Percentiles rank a stretch among this genome's conserved stretches.
phyloP scores from a whole-genome alignment of 2,888 invertebrate species.

The Tenthredo mesomela region DNA sequence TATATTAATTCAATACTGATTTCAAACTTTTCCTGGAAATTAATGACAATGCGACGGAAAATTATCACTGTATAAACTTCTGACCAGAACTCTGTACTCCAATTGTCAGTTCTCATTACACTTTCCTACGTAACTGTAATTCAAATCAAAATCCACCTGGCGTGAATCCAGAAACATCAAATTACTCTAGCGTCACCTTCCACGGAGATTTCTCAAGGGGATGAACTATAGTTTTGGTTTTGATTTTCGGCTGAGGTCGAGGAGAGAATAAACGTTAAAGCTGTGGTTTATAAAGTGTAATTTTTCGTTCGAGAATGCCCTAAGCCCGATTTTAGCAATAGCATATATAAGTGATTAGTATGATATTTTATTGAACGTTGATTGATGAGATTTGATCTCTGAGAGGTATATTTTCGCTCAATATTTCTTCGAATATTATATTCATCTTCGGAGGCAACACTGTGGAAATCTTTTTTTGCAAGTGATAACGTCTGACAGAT shows the following conservation, averaged over 20 bases:
- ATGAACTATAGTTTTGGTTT: not conserved
- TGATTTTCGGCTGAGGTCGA: not conserved
- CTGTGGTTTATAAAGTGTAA: not conserved
- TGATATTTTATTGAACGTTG: not conserved
- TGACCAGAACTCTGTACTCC: not conserved
- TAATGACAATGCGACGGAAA: not conserved
- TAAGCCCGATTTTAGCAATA: not conserved
- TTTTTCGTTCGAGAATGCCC: not conserved
- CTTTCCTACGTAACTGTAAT: not conserved
- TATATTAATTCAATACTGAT: not conserved
- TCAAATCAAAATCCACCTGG: slow-evolving; percentile 2
- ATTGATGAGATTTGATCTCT: not conserved
- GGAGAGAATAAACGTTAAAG: not conserved
- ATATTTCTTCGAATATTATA: not conserved
- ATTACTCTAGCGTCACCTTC: slow-evolving; percentile 3
- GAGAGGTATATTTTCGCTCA: not conserved
- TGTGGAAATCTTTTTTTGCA: not conserved
- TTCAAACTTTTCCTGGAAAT: not conserved
- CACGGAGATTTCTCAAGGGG: slow-evolving; percentile 25
- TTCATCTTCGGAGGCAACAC: not conserved
- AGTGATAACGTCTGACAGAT: not conserved
- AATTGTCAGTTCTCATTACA: not conserved
- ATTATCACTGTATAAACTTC: not conserved
- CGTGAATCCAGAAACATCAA: slow-evolving; percentile 9
- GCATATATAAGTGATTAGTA: not conserved